phyloP scores from a whole-genome alignment of 2,797 vertebrate species.

The Alcedo quadribrachys region DNA sequence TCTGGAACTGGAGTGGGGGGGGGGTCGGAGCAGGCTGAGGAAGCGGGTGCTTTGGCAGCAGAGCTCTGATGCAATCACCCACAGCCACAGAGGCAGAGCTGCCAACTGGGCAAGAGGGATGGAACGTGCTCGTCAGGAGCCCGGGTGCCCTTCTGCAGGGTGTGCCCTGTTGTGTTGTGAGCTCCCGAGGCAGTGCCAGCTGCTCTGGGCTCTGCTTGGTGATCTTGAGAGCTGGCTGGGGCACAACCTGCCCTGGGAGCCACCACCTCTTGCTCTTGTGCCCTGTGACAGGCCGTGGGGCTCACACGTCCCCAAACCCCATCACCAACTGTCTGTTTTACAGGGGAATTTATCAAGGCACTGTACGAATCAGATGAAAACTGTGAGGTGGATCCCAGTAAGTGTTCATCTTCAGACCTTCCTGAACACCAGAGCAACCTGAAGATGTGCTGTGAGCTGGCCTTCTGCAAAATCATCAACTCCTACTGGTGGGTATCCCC shows the following conservation, averaged over 20 bases:
- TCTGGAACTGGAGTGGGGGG: neutral
- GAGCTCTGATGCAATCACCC: neutral
- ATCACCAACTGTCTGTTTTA: neutral
- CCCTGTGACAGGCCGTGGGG: neutral
- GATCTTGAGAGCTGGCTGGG: neutral
- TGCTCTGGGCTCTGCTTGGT: neutral
- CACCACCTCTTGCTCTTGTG: fast-evolving
- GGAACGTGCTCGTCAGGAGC: neutral
- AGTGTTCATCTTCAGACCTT: slow-evolving; percentile 91
- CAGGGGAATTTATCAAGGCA: slow-evolving; percentile 98
- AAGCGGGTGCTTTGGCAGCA: neutral
- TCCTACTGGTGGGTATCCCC: slow-evolving; percentile 85
- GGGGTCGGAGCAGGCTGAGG: neutral
- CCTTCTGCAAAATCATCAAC: slow-evolving; percentile 99
- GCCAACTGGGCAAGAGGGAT: neutral
- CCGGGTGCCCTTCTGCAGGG: neutral
- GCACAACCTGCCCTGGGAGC: neutral
- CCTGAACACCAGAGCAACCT: slow-evolving; percentile 96
- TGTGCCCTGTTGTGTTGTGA: neutral
- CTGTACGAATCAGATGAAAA: slow-evolving; percentile 98
- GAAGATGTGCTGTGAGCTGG: slow-evolving; percentile 98
- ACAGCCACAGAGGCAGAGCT: neutral
- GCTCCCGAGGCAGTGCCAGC: fast-evolving
- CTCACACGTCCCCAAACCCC: neutral
- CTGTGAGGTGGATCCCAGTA: slow-evolving; percentile 96